Percentiles rank a stretch among this genome's conserved stretches.
Conservation (phyloP, 1,140 invertebrate species). For the Chionoecetes opilio region DNA sequence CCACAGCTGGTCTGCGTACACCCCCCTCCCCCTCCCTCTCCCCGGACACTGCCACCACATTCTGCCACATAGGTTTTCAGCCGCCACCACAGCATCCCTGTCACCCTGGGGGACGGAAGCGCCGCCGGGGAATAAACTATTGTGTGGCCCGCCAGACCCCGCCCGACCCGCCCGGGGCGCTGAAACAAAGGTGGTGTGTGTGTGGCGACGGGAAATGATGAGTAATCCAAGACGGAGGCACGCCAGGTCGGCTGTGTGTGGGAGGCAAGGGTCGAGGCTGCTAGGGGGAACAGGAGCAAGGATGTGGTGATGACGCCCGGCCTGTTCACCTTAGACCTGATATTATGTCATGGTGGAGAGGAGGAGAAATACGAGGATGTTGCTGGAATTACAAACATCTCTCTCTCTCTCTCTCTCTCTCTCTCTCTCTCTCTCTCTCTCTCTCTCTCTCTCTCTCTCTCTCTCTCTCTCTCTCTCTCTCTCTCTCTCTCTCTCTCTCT, state of each 20-base stretch:
- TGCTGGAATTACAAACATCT: too few relatives aligned
- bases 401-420: too few relatives aligned
- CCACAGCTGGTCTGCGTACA: not conserved
- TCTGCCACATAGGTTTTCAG: not conserved
- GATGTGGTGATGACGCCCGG: too few relatives aligned
- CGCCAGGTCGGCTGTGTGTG: not conserved
- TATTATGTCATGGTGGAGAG: too few relatives aligned
- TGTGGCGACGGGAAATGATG: conserved; percentile 31
- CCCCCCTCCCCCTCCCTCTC: not conserved
- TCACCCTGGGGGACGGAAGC: conserved; percentile 37
- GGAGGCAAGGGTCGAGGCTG: not conserved
- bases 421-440: too few relatives aligned
- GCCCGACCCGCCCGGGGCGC: not conserved
- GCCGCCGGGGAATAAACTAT: not conserved
- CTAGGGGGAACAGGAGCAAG: not conserved
- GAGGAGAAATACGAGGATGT: too few relatives aligned
- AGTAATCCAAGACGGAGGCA: conserved; percentile 4
- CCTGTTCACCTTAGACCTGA: too few relatives aligned
- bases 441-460: too few relatives aligned
- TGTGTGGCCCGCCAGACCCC: not conserved
- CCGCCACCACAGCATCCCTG: not conserved
- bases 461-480: too few relatives aligned
- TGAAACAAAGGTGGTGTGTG: conserved; percentile 43
- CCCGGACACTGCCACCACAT: not conserved
- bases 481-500: too few relatives aligned